These are phyloP conservation scores for Neodiprion fabricii DNA, from an alignment of 1,140 invertebrate species.

Conservation along the genomic window DNA sequence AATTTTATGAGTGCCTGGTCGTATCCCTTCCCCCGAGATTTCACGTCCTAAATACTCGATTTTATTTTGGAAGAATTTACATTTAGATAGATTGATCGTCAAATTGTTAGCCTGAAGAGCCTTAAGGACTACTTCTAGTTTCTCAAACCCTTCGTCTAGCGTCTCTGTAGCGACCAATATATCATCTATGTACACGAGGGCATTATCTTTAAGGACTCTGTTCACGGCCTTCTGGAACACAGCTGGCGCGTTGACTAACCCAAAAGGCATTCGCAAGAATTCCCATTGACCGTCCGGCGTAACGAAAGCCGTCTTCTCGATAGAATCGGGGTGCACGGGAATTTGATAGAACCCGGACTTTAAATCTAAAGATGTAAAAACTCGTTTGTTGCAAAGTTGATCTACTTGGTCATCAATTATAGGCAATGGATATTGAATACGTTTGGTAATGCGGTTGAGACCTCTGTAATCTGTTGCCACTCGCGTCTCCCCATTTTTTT, in stretches of 20 bases:
- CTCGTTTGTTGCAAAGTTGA: conserved; percentile 26
- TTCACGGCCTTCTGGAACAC: conserved; percentile 47
- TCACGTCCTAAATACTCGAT: conserved; percentile 38
- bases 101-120: conserved; percentile 23
- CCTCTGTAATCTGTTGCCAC: conserved; percentile 52
- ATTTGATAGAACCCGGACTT: conserved; percentile 24
- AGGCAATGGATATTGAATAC: conserved; percentile 37
- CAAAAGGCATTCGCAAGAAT: conserved; percentile 57
- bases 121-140: conserved; percentile 30
- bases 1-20: conserved; percentile 33
- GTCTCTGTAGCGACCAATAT: conserved; percentile 27
- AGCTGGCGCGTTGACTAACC: conserved; percentile 50
- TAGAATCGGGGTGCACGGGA: conserved; percentile 8
- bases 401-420: conserved; percentile 42
- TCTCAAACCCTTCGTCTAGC: conserved; percentile 26
- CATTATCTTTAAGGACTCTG: no score
- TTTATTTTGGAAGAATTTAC: conserved; percentile 30
- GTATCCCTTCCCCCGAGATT: conserved; percentile 37
- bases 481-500: conserved; percentile 39
- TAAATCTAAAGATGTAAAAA: conserved; percentile 32
- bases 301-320: conserved; percentile 31
- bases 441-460: conserved; percentile 50
- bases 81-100: conserved; percentile 29
- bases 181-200: conserved; percentile 27
- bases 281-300: conserved; percentile 38